Evolutionary conservation across 2,888 invertebrate species (phyloP), one percentile per base, ranked within the genome.

Genomic region (Philereme vetulata): DNA sequence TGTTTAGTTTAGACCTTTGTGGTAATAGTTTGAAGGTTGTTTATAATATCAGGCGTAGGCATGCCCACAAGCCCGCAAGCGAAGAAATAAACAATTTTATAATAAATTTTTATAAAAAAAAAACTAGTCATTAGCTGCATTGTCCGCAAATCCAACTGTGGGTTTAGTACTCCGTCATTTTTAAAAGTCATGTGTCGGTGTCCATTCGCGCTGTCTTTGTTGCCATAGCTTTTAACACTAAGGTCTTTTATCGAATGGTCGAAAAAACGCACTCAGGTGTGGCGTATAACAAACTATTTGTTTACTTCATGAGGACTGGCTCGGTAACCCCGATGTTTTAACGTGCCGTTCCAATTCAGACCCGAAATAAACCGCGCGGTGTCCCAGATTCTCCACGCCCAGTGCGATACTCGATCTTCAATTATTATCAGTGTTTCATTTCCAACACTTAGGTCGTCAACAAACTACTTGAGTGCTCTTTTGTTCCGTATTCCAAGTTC

Each of bases 331-430:
- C 83, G 83, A 86, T 85, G 86, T 84, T 79, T 85, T 81, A 87
- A 86, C 86, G 82, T 83, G 82, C 78, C 82, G 89, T 78, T 85
- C 88, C 81, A 89, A 86, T 89, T 92, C 82, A 80, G 79, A 77
- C 76, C 82, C 88, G 78, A 90, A 90, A 92, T 92, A 90, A 86
- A 62, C 62, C 62, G 82, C 77, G 74, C 78, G 75, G 74, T 85
- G 89, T 81, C 85, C 89, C 82, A 89, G 78, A 84, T 90, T 80
- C 74, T 74, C 80, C 80, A 80, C 80, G 70, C 76, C 76, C 59
- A 60, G 60, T 70, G 72, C 72, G 71, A 73, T 77, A 75, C 70
- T 75, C 74, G 68, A 70, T 68, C 67, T 74, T 74, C 75, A 76
- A 74, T 75, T 65, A 72, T 69, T 73, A 68, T 65, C 56, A 64